Base-by-base conservation (phyloP, 2,113 vertebrate species). In the Vombatus ursinus region DNA sequence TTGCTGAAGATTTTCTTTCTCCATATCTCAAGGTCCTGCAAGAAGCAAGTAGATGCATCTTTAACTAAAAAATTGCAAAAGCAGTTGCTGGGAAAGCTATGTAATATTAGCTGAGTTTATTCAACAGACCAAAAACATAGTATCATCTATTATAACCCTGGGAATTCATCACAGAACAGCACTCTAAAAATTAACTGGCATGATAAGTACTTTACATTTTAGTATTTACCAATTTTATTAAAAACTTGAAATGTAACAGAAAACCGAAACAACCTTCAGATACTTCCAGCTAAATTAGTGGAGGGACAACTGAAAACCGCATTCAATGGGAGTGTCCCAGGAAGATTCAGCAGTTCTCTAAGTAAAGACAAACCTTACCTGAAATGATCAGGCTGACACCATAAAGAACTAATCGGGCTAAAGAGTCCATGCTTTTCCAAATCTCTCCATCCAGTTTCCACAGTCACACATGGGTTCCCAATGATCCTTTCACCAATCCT, bases 361-460 rank as follows among this genome's bases (percentile, higher is more conserved):
- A 26, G 25, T 89, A 93, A 97, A 98, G 52, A 5, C 95, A 97
- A 96, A 54, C 16, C 98, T 98, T 99, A 99, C 99, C 99, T 98
- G 98, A 98, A 98, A 99, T 98, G 68, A 99, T 95, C 94, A 99
- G 93, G 97, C 98, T 98, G 97, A 98, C 97, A 97, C 98, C 98
- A 89, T 26, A 99, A 94, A 99, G 97, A 97, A 98, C 89, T 90
- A 98, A 97, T 94, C 97, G 95, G 94, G 98, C 98, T 98, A 99
- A 98, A 98, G 98, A 98, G 98, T 98, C 98, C 98, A 99, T 99
- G 97, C 97, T 98, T 98, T 97, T 98, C 98, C 96, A 94, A 96
- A 96, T 98, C 95, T 98, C 98, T 98, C 99, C 99, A 99, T 99
- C 98, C 98, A 99, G 98, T 98, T 98, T 98, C 96, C 97, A 90